phyloP scores from a whole-genome alignment of 1,140 invertebrate species.

The Zaprionus ornatus region DNA sequence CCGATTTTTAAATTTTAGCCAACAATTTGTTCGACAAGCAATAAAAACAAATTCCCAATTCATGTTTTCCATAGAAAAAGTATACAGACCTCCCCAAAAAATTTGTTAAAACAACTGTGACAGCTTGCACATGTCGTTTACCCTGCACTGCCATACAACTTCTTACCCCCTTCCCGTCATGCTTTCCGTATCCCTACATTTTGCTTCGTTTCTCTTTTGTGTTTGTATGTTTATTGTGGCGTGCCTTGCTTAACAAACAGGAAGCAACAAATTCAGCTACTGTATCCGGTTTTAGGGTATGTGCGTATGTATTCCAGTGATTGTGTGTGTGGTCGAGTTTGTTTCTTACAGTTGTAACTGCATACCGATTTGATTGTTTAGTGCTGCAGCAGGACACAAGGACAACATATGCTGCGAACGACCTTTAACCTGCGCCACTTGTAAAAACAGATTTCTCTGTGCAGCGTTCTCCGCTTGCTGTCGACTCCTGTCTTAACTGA shows the following conservation, averaged over 20 bases:
- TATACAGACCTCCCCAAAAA: slow-evolving; percentile 55
- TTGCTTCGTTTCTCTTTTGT: slow-evolving; percentile 6
- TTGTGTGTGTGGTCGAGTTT: slow-evolving; percentile 33
- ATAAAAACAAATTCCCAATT: slow-evolving; percentile 29
- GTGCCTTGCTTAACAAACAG: slow-evolving; percentile 81
- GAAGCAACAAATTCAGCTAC: slow-evolving; percentile 82
- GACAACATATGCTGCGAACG: slow-evolving; percentile 76
- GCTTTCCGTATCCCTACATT: neutral
- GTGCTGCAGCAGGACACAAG: slow-evolving; percentile 58
- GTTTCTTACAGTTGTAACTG: slow-evolving; percentile 73
- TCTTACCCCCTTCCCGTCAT: neutral
- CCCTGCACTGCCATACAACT: slow-evolving; percentile 28
- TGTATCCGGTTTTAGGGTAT: slow-evolving; percentile 60
- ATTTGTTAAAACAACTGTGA: slow-evolving; percentile 83
- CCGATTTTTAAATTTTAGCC: slow-evolving; percentile 1
- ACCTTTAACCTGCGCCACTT: slow-evolving; percentile 72
- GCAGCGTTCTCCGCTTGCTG: neutral
- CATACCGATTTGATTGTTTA: slow-evolving; percentile 82
- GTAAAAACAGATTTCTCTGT: slow-evolving; percentile 19
- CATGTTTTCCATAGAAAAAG: slow-evolving; percentile 20
- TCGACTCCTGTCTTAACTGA: neutral
- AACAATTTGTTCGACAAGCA: slow-evolving; percentile 20
- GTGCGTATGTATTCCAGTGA: slow-evolving; percentile 8
- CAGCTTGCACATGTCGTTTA: slow-evolving; percentile 81
- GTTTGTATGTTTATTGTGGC: slow-evolving; percentile 66